Base-by-base conservation (phyloP, 2,888 invertebrate genomes). In the Cylloceria caligata region DNA sequence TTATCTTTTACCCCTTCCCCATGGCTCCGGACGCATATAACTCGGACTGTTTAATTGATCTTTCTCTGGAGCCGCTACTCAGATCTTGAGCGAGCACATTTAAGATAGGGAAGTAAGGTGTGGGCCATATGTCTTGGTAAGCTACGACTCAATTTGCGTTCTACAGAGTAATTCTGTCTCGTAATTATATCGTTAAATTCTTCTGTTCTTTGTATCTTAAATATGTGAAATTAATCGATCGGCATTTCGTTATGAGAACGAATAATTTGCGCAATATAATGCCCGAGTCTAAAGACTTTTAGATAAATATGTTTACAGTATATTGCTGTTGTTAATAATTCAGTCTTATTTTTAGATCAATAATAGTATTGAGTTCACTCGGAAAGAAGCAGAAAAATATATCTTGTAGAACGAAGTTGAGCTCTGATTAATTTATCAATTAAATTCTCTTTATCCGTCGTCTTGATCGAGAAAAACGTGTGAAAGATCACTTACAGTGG, bases 21-120 rank as follows among this genome's bases (percentile, higher is more conserved):
- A 78, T 60, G 64, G 84, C 73, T 78, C 82, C 64, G 67, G 24
- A 60, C 71, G 79, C 71, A 77, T 86, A 87, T 89, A 89, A 89
- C 87, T 89, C 88, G 87, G 87, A 88, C 87, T 89, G 89, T 91
- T 91, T 91, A 89, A 90, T 91, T 89, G 89, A 90, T 88, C 86
- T 89, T 88, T 88, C 88, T 85, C 86, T 86, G 84, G 81, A 85
- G 86, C 84, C 87, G 83, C 72, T 82, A 76, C 72, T 77, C 71
- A 80, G 81, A 81, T 81, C 85, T 80, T 83, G 83, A 68, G 67
- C 69, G 83, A 47, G 77, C 49, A 83, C 85, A 77, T 69, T 69
- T 42, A 7, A 62, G 69, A 71, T 64, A 42, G 62, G 30, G 42
- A 77, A 55, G 21, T 57, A 57, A 47, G 68, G 67, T 30, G 67